These are phyloP conservation scores for Chymomyza procnemis DNA, from an alignment of 2,888 invertebrate genomes.

Conservation along the genomic window DNA sequence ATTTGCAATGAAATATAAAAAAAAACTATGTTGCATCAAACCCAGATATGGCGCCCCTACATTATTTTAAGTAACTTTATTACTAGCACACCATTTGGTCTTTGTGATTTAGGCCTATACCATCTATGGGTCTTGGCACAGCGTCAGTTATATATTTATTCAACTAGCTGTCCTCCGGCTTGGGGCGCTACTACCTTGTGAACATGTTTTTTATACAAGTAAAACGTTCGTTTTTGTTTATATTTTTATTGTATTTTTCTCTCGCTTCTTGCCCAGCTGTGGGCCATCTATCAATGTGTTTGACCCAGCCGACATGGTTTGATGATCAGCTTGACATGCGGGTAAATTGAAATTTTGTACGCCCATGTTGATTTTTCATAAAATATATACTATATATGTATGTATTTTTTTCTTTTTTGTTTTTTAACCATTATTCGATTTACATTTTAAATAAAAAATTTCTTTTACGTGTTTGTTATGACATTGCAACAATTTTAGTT, in stretches of 20 bases:
- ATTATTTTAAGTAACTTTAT: too few relatives aligned
- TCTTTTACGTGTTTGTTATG: conserved; percentile 42
- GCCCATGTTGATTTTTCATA: conserved; percentile 34
- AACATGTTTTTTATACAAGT: neutral
- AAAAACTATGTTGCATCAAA: too few relatives aligned
- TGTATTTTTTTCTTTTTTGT: too few relatives aligned
- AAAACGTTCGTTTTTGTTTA: neutral
- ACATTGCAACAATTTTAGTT: conserved; percentile 35
- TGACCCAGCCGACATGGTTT: conserved; percentile 66
- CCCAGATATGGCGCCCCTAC: too few relatives aligned
- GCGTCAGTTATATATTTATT: neutral
- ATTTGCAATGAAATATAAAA: too few relatives aligned
- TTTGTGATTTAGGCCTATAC: neutral
- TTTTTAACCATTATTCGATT: conserved; percentile 63
- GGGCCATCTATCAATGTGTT: conserved; percentile 70
- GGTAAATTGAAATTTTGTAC: conserved; percentile 74
- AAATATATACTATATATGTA: too few relatives aligned
- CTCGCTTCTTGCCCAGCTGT: conserved; percentile 28
- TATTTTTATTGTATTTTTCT: too few relatives aligned
- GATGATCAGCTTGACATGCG: conserved; percentile 69
- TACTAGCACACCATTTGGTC: neutral
- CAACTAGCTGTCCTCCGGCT: neutral
- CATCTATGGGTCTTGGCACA: neutral
- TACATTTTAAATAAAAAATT: conserved; percentile 73
- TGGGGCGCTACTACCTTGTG: neutral